These are phyloP conservation scores for Parnassius glacialis DNA, from an alignment of 2,888 invertebrate genomes.

Conservation along the genomic window DNA sequence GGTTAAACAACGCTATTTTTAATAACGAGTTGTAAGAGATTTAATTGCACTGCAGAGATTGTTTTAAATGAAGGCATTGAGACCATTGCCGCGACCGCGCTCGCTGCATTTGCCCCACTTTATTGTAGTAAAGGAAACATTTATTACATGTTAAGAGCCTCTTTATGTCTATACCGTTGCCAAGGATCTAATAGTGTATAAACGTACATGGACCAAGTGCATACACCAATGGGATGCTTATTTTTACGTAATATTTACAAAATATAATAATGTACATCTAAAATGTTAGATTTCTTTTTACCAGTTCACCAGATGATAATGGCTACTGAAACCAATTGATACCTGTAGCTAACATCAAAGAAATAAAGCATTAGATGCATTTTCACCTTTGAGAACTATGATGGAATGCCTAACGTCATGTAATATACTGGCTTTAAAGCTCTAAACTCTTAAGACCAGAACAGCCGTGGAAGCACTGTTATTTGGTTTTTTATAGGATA, in stretches of 20 bases:
- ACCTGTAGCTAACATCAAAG: too few relatives aligned
- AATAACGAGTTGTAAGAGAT: constrained; percentile 28
- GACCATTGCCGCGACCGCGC: constrained; percentile 42
- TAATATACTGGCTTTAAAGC: too few relatives aligned
- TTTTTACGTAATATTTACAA: constrained; percentile 37
- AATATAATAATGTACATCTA: constrained; percentile 3
- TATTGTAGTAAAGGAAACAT: constrained; percentile 65
- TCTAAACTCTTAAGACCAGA: too few relatives aligned
- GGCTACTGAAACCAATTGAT: too few relatives aligned
- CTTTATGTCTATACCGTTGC: constrained; percentile 64
- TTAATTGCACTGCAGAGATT: constrained; percentile 49
- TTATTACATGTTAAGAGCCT: constrained; percentile 69
- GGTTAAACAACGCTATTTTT: constrained; percentile 27
- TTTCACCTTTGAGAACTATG: too few relatives aligned
- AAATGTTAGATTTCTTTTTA: too few relatives aligned
- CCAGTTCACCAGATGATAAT: too few relatives aligned
- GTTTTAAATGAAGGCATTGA: constrained; percentile 65
- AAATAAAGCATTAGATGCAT: too few relatives aligned
- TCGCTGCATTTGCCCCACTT: constrained; percentile 56
- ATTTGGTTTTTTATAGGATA: too few relatives aligned
- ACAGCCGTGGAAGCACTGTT: too few relatives aligned
- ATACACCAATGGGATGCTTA: constrained; percentile 31
- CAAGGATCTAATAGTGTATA: constrained; percentile 55
- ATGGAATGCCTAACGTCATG: too few relatives aligned
- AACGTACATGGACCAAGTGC: constrained; percentile 40